A percentile compares a stretch with the other conserved stretches of the same genome.
Evolutionary conservation across 2,113 vertebrate genomes (phyloP).

Genomic region (Alexandromys fortis): DNA sequence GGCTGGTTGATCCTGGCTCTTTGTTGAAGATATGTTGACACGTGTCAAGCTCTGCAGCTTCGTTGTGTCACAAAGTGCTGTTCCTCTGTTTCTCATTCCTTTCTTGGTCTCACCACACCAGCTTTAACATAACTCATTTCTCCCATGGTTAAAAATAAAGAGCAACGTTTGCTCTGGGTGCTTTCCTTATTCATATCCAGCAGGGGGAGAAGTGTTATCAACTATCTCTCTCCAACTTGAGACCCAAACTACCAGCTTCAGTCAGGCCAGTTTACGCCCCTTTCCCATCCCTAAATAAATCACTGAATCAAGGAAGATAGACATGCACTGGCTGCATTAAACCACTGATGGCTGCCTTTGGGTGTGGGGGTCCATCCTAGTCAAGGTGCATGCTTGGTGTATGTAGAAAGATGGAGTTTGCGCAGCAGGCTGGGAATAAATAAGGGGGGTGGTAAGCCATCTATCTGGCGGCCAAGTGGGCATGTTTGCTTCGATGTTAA

Average conservation of each 20-base stretch:
- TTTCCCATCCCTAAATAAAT: not conserved
- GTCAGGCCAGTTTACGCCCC: not conserved
- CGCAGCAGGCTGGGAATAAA: not conserved
- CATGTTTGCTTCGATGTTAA: not conserved
- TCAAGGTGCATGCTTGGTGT: not conserved
- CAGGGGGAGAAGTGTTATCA: conserved; percentile 30
- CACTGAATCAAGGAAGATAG: not conserved
- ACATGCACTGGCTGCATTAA: not conserved
- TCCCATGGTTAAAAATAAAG: not conserved
- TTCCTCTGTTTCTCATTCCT: conserved; percentile 16
- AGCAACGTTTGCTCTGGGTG: not conserved
- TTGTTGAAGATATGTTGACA: not conserved
- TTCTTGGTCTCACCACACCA: not conserved
- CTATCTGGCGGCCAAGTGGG: not conserved
- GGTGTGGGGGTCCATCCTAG: not conserved
- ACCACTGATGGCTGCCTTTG: not conserved
- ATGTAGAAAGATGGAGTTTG: not conserved
- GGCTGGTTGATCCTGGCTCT: not conserved
- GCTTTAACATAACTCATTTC: not conserved
- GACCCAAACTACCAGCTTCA: not conserved
- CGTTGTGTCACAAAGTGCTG: not conserved
- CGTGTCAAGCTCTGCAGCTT: not conserved
- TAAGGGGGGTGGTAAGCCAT: not conserved
- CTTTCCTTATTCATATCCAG: conserved; percentile 3
- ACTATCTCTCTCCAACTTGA: not conserved